A percentile compares a stretch with the other conserved stretches of the same genome.
These are phyloP conservation scores for Drosophila meridionalis DNA, from an alignment of 2,888 invertebrate species.

Conservation along the genomic window DNA sequence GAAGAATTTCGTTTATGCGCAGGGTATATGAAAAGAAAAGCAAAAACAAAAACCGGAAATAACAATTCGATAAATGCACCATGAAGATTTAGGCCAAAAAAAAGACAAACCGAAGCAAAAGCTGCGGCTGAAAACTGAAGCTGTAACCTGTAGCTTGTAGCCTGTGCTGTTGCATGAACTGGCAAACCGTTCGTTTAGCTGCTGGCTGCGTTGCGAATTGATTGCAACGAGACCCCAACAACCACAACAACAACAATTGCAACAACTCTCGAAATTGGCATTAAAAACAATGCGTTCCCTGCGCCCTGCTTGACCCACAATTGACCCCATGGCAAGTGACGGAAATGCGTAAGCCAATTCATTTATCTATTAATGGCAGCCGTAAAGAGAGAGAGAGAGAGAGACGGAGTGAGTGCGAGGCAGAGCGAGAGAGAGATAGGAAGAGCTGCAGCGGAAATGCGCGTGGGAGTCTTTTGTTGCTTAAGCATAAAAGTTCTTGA, in stretches of 20 bases:
- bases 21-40: conserved; percentile 19
- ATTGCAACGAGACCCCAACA: conserved; percentile 47
- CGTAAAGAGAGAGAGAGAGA: conserved; percentile 21
- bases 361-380: conserved; percentile 68
- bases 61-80: conserved; percentile 80
- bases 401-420: too few species aligned
- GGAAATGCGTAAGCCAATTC: conserved; percentile 74
- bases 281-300: conserved; percentile 45
- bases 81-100: conserved; percentile 58
- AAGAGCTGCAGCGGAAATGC: conserved; percentile 56
- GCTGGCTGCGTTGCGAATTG: conserved; percentile 66
- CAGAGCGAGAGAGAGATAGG: not conserved
- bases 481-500: conserved; percentile 15
- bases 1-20: not conserved
- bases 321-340: conserved; percentile 37
- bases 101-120: conserved; percentile 9
- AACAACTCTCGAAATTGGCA: conserved; percentile 39
- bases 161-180: conserved; percentile 1
- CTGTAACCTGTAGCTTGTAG: not conserved
- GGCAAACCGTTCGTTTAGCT: conserved; percentile 57
- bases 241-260: conserved; percentile 13
- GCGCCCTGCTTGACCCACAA: conserved; percentile 10
- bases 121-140: conserved; percentile 1
- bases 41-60: conserved; percentile 72
- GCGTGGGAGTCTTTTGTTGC: conserved; percentile 66